Evolutionary conservation across 2,888 invertebrate species (phyloP), one percentile per base, ranked within the genome.

Genomic region (Melieria crassipennis): DNA sequence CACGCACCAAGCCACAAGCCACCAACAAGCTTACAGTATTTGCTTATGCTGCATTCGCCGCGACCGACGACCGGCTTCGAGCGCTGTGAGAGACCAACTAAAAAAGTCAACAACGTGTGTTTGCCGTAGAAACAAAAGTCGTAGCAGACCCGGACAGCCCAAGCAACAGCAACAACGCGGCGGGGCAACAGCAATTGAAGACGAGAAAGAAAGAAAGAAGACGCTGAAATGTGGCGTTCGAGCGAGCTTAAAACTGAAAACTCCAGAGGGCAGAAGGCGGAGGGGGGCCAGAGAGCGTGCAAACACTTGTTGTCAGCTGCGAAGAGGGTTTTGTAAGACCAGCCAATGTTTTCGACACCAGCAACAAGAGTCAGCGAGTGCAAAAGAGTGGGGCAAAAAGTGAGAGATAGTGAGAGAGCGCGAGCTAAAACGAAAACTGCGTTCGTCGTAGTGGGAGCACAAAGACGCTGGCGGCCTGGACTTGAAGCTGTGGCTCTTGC

Each of bases 41-140:
- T n/a, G 47, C 42, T 60, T 42, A 60, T 45, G 9, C 66, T 7
- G 13, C 67, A 61, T 52, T 11, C 42, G 52, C 60, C 67, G 48
- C 60, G 47, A 67, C 7, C 62, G 46, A 69, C 69, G 42, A 69
- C 69, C 69, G 69, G 69, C 69, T 69, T 69, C 69, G 69, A 56
- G 57, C 63, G 56, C 62, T 62, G 55, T 62, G 63, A 61, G 45
- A 69, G 48, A 63, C 69, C 57, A 69, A 69, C 69, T 69, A 69
- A 69, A 63, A 58, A 60, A 67, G 52, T 67, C 48, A 67, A 67
- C 50, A 60, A 67, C 67, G 61, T 52, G 61, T 60, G 60, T 58
- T 45, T 57, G 16, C 56, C 46, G 67, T 30, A 30, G 30, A 30
- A 65, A 65, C 56, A 16, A 66, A 48, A 57, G 66, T 66, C 48